Evolutionary conservation across 2,113 vertebrate genomes (phyloP).

Genomic region (Ptilonorhynchus violaceus): DNA sequence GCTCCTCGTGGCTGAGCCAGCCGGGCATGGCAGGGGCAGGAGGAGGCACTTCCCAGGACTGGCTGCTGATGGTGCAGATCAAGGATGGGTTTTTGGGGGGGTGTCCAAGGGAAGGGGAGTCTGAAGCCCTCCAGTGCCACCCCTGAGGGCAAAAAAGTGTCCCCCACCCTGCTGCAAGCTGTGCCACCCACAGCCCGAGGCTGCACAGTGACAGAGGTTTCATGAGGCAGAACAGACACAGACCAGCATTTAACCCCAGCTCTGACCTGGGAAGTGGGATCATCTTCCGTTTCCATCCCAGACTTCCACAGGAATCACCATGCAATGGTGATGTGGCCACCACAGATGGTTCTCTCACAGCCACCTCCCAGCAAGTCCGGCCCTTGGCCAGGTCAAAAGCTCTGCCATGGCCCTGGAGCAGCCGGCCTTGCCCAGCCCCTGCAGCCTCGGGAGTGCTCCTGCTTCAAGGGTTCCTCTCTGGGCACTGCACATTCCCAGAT

Average conservation of each 20-base stretch:
- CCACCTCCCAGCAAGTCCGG: not conserved
- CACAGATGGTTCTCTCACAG: not conserved
- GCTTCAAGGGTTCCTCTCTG: not conserved
- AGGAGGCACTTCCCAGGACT: not conserved
- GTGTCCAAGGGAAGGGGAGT: not conserved
- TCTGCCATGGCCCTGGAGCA: not conserved
- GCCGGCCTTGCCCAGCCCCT: not conserved
- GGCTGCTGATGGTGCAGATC: not conserved
- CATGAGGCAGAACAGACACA: not conserved
- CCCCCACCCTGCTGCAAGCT: not conserved
- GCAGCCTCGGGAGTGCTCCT: fast-evolving
- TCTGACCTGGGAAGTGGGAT: not conserved
- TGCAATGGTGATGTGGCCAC: not conserved
- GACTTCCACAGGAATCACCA: not conserved
- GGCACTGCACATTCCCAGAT: not conserved
- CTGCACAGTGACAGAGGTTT: not conserved
- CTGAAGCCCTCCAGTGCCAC: not conserved
- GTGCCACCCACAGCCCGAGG: not conserved
- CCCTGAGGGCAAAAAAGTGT: fast-evolving
- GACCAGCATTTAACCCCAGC: not conserved
- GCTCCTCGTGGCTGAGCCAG: fast-evolving
- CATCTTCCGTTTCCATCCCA: not conserved
- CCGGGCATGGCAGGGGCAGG: not conserved
- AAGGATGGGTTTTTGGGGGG: not conserved
- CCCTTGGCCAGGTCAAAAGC: not conserved